Conservation (phyloP, 2,797 vertebrate genomes). For the Myripristis jacobus region DNA sequence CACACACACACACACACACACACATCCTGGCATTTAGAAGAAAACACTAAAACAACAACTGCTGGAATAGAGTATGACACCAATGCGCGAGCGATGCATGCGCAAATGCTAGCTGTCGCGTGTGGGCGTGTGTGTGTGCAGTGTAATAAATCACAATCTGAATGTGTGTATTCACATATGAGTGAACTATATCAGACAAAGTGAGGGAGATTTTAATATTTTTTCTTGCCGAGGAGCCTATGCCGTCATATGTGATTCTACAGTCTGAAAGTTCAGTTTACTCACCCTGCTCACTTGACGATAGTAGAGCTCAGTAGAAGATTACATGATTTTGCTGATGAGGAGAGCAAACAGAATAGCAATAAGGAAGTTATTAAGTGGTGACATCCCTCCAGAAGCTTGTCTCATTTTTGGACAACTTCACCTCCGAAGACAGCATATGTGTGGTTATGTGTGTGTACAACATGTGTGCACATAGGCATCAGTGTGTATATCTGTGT, state of each 20-base stretch:
- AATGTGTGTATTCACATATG: constrained; percentile 40
- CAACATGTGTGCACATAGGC: neutral
- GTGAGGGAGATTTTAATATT: constrained; percentile 26
- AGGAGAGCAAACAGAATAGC: constrained; percentile 46
- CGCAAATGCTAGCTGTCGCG: constrained; percentile 49
- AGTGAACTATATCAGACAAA: constrained; percentile 27
- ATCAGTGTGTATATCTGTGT: constrained; percentile 8
- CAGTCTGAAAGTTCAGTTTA: constrained; percentile 8
- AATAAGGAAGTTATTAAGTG: constrained; percentile 48
- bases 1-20: constrained; percentile 49
- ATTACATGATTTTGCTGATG: constrained; percentile 49
- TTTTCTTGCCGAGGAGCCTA: constrained; percentile 2
- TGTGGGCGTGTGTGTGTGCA: constrained; percentile 32
- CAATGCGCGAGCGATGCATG: constrained; percentile 17
- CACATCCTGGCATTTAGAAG: constrained; percentile 79
- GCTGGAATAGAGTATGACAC: constrained; percentile 58
- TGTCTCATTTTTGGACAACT: constrained; percentile 20
- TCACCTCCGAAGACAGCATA: constrained; percentile 20
- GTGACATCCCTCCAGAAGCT: constrained; percentile 26
- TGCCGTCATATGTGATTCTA: constrained; percentile 25
- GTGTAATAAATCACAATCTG: constrained; percentile 57
- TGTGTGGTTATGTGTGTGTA: constrained; percentile 18
- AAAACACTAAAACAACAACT: constrained; percentile 66
- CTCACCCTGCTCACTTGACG: neutral
- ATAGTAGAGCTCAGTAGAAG: constrained; percentile 24